phyloP scores from a whole-genome alignment of 2,888 invertebrate genomes.

The Minunthozetes semirufus region DNA sequence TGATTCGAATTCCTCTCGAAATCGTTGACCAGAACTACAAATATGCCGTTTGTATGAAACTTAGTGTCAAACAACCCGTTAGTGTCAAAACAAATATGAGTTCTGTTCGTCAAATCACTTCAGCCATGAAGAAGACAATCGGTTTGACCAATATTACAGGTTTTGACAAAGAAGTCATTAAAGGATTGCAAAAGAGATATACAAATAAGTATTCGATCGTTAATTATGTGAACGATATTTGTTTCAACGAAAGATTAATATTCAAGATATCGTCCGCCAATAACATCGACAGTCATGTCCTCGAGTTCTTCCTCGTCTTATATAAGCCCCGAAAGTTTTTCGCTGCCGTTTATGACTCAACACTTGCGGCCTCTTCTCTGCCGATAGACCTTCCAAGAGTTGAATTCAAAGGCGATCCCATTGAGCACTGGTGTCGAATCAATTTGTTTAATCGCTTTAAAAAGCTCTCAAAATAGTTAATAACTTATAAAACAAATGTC shows the following conservation, averaged over 20 bases:
- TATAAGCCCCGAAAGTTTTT: not conserved
- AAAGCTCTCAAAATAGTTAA: no score
- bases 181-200: not conserved
- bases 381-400: not conserved
- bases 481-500: no score
- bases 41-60: not conserved
- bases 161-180: not conserved
- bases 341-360: not conserved
- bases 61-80: not conserved
- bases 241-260: conserved; percentile 13
- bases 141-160: not conserved
- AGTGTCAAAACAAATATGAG: no score
- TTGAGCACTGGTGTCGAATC: conserved; percentile 1
- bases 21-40: not conserved
- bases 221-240: not conserved
- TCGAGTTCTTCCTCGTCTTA: not conserved
- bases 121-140: not conserved
- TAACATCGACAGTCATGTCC: conserved; percentile 10
- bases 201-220: not conserved
- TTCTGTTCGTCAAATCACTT: not conserved
- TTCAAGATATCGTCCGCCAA: conserved; percentile 9
- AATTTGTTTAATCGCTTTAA: not conserved
- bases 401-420: conserved; percentile 17
- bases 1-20: not conserved
- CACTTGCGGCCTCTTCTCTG: not conserved